phyloP scores from a whole-genome alignment of 2,888 invertebrate species.

The Microctonus brassicae region DNA sequence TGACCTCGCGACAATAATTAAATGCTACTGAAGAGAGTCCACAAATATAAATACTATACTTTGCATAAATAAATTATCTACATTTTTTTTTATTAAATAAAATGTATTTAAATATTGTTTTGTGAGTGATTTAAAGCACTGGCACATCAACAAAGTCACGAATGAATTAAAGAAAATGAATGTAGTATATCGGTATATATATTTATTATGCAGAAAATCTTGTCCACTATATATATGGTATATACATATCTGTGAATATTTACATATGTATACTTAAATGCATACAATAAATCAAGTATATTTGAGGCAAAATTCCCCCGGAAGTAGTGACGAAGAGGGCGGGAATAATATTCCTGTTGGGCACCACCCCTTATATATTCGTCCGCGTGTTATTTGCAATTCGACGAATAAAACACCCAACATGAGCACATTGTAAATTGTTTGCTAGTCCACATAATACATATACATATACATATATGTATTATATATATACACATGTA shows the following conservation, averaged over 20 bases:
- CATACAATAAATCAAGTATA: background rate
- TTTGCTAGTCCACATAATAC: background rate
- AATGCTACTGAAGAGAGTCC: background rate
- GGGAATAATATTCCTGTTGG: conserved; percentile 48
- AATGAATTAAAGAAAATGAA: background rate
- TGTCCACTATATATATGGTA: too few species aligned
- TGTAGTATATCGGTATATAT: too few species aligned
- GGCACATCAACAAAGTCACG: conserved; percentile 38
- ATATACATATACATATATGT: background rate
- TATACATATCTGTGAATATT: too few species aligned
- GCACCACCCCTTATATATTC: conserved; percentile 47
- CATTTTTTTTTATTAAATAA: too few species aligned
- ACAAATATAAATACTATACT: conserved; percentile 1
- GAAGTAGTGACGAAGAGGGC: conserved; percentile 55
- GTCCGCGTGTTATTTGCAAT: conserved; percentile 3
- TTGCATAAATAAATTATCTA: background rate
- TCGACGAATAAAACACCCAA: background rate
- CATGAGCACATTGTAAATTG: background rate
- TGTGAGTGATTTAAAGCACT: background rate
- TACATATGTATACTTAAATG: background rate
- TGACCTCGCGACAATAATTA: background rate
- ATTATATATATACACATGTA: background rate
- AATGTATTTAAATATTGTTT: too few species aligned
- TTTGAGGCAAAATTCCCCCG: conserved; percentile 41
- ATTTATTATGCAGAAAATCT: too few species aligned